Percentiles rank a stretch among this genome's conserved stretches.
phyloP scores from a whole-genome alignment of 37 sponge, comb jelly and placozoan species.

The Corticium candelabrum region DNA sequence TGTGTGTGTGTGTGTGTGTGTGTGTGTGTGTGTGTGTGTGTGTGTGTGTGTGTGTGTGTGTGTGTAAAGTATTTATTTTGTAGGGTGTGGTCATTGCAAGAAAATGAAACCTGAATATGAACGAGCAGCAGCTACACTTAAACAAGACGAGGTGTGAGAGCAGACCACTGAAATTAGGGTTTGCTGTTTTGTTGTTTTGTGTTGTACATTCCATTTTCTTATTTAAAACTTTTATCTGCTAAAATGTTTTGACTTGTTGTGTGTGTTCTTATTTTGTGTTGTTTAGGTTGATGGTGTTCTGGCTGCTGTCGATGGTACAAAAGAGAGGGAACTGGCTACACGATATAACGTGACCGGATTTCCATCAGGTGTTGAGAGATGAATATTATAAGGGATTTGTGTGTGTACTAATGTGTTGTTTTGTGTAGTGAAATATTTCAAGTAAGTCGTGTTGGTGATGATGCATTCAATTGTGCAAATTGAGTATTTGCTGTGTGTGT shows the following conservation, averaged over 20 bases:
- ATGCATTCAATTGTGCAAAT: constrained; percentile 38
- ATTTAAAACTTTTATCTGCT: no score
- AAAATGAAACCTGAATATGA: constrained; percentile 80
- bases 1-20: neutral
- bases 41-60: constrained; percentile 5
- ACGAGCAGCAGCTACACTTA: constrained; percentile 47
- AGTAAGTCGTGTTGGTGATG: constrained; percentile 39
- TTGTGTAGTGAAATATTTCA: constrained; percentile 60
- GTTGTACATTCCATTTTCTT: no score
- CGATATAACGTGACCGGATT: constrained; percentile 58
- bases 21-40: constrained; percentile 5
- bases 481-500: no score
- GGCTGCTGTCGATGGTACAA: constrained; percentile 83
- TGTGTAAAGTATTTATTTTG: neutral
- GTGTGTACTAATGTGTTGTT: neutral
- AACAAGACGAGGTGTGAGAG: constrained; percentile 34
- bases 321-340: constrained; percentile 37
- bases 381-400: neutral
- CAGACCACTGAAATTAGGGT: constrained; percentile 12
- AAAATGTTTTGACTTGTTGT: no score
- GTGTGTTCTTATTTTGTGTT: neutral
- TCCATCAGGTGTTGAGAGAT: constrained; percentile 9
- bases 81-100: constrained; percentile 95
- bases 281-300: constrained; percentile 23
- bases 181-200: no score